Conservation (phyloP, 2,888 invertebrate species). For the Ophion obscuratus region DNA sequence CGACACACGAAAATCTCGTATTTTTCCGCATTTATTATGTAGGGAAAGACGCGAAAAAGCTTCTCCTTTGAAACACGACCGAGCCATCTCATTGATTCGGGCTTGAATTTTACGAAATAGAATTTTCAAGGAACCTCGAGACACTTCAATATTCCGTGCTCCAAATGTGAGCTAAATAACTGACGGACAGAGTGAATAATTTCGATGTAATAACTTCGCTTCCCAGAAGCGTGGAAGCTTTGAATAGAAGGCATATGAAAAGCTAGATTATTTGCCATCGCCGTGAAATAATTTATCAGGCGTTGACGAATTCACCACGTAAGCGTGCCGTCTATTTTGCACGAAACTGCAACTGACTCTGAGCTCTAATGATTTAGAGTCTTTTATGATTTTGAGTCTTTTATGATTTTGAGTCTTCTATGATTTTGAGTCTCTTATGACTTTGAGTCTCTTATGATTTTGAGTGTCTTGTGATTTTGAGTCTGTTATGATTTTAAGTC, state of each 20-base stretch:
- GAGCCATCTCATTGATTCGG: constrained; percentile 5
- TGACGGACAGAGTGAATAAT: background rate
- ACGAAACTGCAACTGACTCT: too few species aligned
- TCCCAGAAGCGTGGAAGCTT: background rate
- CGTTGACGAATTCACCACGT: too few species aligned
- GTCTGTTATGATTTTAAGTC: too few species aligned
- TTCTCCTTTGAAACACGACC: background rate
- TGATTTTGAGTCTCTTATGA: too few species aligned
- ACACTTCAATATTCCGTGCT: background rate
- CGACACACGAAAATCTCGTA: constrained; percentile 17
- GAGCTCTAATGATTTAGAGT: too few species aligned
- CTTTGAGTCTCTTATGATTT: too few species aligned
- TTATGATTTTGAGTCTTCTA: too few species aligned
- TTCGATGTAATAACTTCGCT: background rate
- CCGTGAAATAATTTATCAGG: background rate
- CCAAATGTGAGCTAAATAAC: background rate
- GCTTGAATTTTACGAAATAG: constrained; percentile 15
- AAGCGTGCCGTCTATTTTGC: too few species aligned
- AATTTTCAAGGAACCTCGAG: constrained; percentile 14
- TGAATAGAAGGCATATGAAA: background rate
- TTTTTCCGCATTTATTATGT: constrained; percentile 54
- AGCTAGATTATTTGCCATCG: background rate
- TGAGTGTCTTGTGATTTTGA: too few species aligned
- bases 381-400: too few species aligned
- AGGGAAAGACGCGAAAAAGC: background rate